Conservation (phyloP, 2,888 invertebrate genomes). For the Amphiduros pacificus region DNA sequence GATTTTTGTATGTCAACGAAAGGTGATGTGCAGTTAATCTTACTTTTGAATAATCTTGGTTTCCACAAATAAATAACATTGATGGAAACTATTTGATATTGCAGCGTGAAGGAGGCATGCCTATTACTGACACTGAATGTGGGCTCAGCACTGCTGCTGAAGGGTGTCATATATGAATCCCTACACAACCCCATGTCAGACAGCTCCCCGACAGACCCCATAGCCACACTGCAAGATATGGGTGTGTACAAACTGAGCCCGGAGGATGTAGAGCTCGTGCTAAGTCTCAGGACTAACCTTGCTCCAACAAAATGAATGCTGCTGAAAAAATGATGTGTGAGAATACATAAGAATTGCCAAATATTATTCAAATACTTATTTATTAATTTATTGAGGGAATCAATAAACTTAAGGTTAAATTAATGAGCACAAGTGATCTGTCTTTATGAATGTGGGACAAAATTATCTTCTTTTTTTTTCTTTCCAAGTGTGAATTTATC, state of each 20-base stretch:
- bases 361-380: no score
- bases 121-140: slow-evolving; percentile 74
- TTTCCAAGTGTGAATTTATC: no score
- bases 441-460: no score
- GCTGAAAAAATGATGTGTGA: no score
- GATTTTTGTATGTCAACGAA: not conserved
- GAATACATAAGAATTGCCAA: no score
- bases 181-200: slow-evolving; percentile 35
- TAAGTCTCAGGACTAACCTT: slow-evolving; percentile 37
- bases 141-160: slow-evolving; percentile 77
- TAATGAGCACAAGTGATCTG: no score
- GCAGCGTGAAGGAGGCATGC: slow-evolving; percentile 68
- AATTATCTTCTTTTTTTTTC: no score
- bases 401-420: no score
- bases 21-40: no score
- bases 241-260: slow-evolving; percentile 49
- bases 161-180: slow-evolving; percentile 65
- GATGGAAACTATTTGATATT: no score
- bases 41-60: no score
- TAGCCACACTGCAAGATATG: slow-evolving; percentile 49
- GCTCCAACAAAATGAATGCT: not conserved
- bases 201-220: slow-evolving; percentile 36
- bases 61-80: not conserved
- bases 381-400: no score
- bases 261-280: slow-evolving; percentile 39